Evolutionary conservation across 2,888 invertebrate species (phyloP), one percentile per base, ranked within the genome.

Genomic region (Prenolepis imparis): DNA sequence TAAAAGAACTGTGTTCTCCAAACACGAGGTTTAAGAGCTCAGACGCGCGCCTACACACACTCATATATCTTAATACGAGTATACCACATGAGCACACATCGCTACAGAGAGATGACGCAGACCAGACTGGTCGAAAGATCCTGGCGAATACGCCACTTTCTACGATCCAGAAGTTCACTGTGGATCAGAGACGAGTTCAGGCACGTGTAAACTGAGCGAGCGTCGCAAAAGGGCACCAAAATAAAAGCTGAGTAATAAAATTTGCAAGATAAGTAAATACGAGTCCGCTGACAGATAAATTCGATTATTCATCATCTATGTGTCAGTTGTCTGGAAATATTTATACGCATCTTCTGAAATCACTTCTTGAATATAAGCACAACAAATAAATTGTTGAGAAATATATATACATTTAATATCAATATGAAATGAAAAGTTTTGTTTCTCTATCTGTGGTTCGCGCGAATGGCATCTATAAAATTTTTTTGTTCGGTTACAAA

Each of bases 91-190:
- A 57, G 44, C 59, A 57, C 59, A 57, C 57, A 57, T 68, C 55
- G 57, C 21, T 68, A 36, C 24, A 41, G 44, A 48, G 59, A 48
- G 44, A 59, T 66, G 77, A 77, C 66, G 77, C 55, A 77, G 77
- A 28, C 9, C 78, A 68, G 70, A 44, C 68, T 57, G 57, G 68
- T 59, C 44, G 44, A 59, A 80, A 61, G 59, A 80, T 68, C 36
- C 70, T 44, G 52, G 52, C 59, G 59, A 28, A 44, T 59, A 67
- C 59, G 59, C 48, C 44, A 80, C 78, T 80, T 80, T 80, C 70
- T 67, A 80, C 78, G 32, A 59, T 80, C 64, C 78, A 70, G 59
- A 70, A 44, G 78, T 70, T 70, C 78, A 32, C 21, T 57, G 32
- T 68, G 48, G 59, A 80, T 70, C 78, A 59, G 9, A 70, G 21